These are phyloP conservation scores for Mormyrus lacerda DNA, from an alignment of 2,113 vertebrate genomes.

Conservation along the genomic window DNA sequence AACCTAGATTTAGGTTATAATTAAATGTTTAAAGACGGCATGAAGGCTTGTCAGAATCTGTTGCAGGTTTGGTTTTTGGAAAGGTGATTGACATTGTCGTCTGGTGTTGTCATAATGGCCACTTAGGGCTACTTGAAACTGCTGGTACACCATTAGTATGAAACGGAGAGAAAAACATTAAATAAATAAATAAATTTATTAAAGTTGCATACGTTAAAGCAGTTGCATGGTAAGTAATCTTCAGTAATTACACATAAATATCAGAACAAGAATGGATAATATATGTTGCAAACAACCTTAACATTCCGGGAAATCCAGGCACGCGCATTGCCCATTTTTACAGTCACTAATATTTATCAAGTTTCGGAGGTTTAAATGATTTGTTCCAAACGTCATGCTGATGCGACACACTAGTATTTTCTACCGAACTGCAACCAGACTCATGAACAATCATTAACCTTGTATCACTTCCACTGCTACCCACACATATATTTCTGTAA, in stretches of 20 bases:
- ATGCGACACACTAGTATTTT: neutral
- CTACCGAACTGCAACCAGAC: no score
- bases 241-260: conserved; percentile 53
- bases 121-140: neutral
- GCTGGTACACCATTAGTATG: neutral
- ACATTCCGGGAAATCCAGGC: conserved; percentile 47
- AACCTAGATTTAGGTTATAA: neutral
- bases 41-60: neutral
- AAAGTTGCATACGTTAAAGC: conserved; percentile 76
- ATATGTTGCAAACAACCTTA: conserved; percentile 45
- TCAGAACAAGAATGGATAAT: conserved; percentile 38
- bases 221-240: conserved; percentile 48
- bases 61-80: neutral
- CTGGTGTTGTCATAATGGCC: neutral
- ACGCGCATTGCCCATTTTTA: neutral
- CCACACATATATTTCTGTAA: no score
- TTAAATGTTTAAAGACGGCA: neutral
- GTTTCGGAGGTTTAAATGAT: neutral
- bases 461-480: no score
- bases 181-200: conserved; percentile 26
- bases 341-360: neutral
- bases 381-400: neutral
- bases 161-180: neutral
- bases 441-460: no score
- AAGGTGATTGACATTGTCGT: neutral